phyloP scores from a whole-genome alignment of 2,113 vertebrate genomes.

The Meles meles region DNA sequence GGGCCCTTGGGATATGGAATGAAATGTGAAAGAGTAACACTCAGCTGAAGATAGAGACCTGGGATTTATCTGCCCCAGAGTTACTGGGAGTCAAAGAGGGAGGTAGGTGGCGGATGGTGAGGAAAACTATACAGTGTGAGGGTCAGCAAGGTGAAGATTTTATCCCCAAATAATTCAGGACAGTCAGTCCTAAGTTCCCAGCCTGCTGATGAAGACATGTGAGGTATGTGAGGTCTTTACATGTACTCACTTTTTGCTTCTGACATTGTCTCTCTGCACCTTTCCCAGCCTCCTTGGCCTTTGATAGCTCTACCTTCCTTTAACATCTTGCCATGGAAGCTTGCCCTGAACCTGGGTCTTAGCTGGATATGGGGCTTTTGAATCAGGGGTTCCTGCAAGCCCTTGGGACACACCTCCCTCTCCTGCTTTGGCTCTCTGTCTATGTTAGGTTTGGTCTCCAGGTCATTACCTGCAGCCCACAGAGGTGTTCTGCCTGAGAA shows the following conservation, averaged over 20 bases:
- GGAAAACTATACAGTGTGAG: neutral
- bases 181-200: neutral
- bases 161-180: neutral
- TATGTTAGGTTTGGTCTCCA: too few species aligned
- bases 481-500: neutral
- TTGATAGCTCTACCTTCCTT: too few species aligned
- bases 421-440: neutral
- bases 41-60: neutral
- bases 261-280: accelerated
- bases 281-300: neutral
- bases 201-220: neutral
- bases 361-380: neutral
- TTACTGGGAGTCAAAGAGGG: neutral
- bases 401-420: accelerated
- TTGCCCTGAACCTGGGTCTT: neutral
- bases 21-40: neutral
- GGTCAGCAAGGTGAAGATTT: neutral
- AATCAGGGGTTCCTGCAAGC: neutral
- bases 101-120: neutral
- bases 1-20: neutral
- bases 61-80: neutral
- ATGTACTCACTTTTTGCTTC: neutral
- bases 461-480: neutral
- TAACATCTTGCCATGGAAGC: neutral
- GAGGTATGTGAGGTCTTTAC: accelerated